Conservation (phyloP, 1,140 invertebrate species). For the Danaus melanippus region DNA sequence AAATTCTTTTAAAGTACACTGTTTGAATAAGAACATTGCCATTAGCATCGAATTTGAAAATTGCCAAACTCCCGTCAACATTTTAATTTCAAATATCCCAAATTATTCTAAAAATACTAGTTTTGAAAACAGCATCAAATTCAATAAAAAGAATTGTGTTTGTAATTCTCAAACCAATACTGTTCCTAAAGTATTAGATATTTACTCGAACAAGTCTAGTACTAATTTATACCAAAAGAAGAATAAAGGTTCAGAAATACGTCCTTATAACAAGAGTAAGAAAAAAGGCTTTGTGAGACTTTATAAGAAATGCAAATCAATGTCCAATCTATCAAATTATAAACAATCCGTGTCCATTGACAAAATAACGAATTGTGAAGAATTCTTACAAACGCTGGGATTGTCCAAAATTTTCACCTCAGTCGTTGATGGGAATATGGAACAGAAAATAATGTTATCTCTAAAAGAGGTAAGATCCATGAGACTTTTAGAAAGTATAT, state of each 20-base stretch:
- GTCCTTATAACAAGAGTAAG: slow-evolving; percentile 13
- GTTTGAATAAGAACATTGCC: too few relatives aligned
- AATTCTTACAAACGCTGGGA: slow-evolving; percentile 39
- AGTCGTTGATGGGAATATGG: slow-evolving; percentile 38
- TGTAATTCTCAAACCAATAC: too few relatives aligned
- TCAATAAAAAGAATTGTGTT: too few relatives aligned
- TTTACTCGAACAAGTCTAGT: neutral
- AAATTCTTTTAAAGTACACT: too few relatives aligned
- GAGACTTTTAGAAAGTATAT: too few relatives aligned
- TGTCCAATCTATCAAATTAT: slow-evolving; percentile 32
- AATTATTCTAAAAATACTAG: too few relatives aligned
- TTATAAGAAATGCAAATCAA: slow-evolving; percentile 55
- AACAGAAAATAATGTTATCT: slow-evolving; percentile 25
- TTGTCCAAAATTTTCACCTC: neutral
- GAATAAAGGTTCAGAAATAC: slow-evolving; percentile 7
- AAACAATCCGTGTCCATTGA: slow-evolving; percentile 28
- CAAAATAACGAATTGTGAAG: slow-evolving; percentile 46
- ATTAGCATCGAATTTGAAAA: too few relatives aligned
- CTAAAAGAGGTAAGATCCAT: slow-evolving; percentile 9
- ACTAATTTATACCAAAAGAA: neutral
- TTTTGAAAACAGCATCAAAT: too few relatives aligned
- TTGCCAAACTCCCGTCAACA: too few relatives aligned
- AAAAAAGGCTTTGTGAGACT: slow-evolving; percentile 39
- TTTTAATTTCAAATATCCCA: too few relatives aligned
- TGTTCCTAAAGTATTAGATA: too few relatives aligned